These are phyloP conservation scores for Galendromus occidentalis DNA, from an alignment of 1,140 invertebrate species.

Conservation along the genomic window DNA sequence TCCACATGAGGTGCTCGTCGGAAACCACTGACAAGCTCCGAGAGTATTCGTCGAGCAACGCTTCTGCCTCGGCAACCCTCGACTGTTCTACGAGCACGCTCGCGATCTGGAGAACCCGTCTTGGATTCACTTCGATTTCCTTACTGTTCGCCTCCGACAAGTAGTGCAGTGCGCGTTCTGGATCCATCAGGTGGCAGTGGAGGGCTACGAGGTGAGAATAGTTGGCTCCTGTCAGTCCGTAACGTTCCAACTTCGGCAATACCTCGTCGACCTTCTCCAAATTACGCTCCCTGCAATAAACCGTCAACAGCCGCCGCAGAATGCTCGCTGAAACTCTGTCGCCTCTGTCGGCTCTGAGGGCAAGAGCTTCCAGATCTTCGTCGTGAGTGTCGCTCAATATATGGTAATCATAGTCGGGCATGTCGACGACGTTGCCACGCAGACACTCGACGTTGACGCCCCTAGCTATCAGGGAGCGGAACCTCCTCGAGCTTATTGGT, in stretches of 20 bases:
- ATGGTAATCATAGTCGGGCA: no score
- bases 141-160: neutral
- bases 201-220: neutral
- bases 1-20: no score
- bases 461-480: no score
- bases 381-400: no score
- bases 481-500: no score
- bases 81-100: neutral
- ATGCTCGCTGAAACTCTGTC: neutral
- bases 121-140: neutral
- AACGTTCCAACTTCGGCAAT: neutral
- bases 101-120: neutral
- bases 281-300: neutral
- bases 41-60: neutral
- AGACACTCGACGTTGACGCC: no score
- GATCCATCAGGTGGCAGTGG: neutral
- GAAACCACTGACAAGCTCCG: no score
- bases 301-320: neutral
- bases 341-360: neutral
- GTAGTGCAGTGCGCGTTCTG: neutral
- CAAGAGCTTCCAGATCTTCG: no score
- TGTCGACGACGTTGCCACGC: no score
- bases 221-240: neutral
- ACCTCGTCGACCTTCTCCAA: neutral
- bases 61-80: neutral